Conservation (phyloP, 2,113 vertebrate genomes). For the Sclerurus mexicanus region DNA sequence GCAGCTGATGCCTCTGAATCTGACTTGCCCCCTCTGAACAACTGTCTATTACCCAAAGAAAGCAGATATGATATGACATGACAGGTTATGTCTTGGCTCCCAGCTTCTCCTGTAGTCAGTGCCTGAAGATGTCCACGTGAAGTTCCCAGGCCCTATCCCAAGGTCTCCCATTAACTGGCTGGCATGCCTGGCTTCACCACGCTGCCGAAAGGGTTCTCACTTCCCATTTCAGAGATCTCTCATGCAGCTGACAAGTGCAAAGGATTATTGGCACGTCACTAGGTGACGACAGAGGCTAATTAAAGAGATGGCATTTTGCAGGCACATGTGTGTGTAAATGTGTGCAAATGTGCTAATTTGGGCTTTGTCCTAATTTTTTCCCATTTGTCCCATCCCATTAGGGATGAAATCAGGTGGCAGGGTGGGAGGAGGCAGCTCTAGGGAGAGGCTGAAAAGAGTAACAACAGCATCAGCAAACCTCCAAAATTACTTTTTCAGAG, state of each 20-base stretch:
- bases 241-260: neutral
- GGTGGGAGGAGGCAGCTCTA: neutral
- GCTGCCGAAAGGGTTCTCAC: neutral
- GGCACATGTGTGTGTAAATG: fast-evolving
- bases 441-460: neutral
- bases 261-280: neutral
- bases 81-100: neutral
- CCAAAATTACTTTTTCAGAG: neutral
- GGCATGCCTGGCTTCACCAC: neutral
- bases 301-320: neutral
- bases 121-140: neutral
- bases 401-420: neutral
- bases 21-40: neutral
- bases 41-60: neutral
- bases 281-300: neutral
- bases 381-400: neutral
- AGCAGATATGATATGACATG: neutral
- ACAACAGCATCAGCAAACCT: neutral
- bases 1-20: neutral
- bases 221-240: neutral
- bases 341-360: neutral
- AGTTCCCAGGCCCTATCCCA: neutral
- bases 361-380: neutral
- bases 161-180: neutral
- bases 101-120: neutral